Evolutionary conservation across 2,888 invertebrate species (phyloP).

Genomic region (Crossocerus cetratus): DNA sequence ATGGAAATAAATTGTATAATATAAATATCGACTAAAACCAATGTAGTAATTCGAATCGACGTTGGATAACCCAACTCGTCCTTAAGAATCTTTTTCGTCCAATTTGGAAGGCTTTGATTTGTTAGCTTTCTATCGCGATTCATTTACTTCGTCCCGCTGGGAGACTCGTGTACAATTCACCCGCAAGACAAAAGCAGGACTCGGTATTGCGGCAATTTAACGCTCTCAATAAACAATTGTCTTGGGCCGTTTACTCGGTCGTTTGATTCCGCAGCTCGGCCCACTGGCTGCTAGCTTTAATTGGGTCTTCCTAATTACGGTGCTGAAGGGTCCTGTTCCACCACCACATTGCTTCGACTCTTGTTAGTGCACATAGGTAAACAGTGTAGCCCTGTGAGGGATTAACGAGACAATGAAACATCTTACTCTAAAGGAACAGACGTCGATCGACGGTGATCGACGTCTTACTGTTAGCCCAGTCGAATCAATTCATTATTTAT

Average conservation of each 20-base stretch:
- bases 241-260: slow-evolving; percentile 40
- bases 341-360: slow-evolving; percentile 23
- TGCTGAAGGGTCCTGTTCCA: slow-evolving; percentile 31
- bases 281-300: slow-evolving; percentile 43
- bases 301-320: slow-evolving; percentile 55
- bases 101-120: no score
- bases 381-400: slow-evolving; percentile 50
- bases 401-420: slow-evolving; percentile 55
- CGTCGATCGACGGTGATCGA: no score
- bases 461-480: no score
- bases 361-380: slow-evolving; percentile 55
- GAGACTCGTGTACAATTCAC: no score
- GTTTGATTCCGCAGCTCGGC: slow-evolving; percentile 36
- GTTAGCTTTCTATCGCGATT: no score
- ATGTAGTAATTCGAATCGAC: no score
- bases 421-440: slow-evolving; percentile 25
- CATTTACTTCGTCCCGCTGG: no score
- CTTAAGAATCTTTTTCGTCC: no score
- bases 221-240: slow-evolving; percentile 50
- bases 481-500: no score
- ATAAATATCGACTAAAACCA: no score
- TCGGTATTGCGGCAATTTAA: slow-evolving; percentile 44
- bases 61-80: no score
- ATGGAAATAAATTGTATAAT: no score
- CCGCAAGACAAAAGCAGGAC: neutral